Evolutionary conservation across 1,140 invertebrate genomes (phyloP), one percentile per base, ranked within the genome.

Genomic region (Lasioglossum albipes): DNA sequence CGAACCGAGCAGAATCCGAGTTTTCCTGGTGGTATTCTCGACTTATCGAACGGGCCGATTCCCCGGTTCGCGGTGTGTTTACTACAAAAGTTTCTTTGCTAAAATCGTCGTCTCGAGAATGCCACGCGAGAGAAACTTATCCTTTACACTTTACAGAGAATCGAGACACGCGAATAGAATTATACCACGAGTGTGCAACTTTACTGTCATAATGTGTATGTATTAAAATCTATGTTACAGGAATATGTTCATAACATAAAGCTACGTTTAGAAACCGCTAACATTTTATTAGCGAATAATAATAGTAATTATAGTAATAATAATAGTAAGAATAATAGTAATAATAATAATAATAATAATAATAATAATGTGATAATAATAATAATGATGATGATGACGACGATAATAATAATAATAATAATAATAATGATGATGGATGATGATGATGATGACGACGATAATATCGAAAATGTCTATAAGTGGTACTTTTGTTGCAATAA

Each of bases 171-270:
- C 49, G 87, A 87, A 49, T 80, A 84, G 64, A 88, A 85, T 66
- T 5, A 81, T 70, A 78, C 67, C 69, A 79, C 68, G 83, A 81
- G 61, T 75, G 65, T 78, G 72, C 72, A 75, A 75, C 52, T 61
- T 77, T 67, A 61, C 74, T 67, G 61, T 67, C 65, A 65, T 75
- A 75, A 69, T 52, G 65, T 67, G 22, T 64, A 67, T 64, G 27
- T 64, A 89, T 85, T 81, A 87, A 88, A 86, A 79, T 84, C 83
- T 84, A 65, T 87, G 84, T 88, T 89, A 89, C 86, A 89, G 81
- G 85, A 85, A 76, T 89, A 88, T 79, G 86, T 79, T 81, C 77
- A 83, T 86, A 84, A 84, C 77, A 84, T 79, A 87, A 41, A 13
- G 78, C 42, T 86, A 86, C 64, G 68, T 76, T 87, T 77, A 84